phyloP scores from a whole-genome alignment of 2,888 invertebrate species.

The Coelopa pilipes region DNA sequence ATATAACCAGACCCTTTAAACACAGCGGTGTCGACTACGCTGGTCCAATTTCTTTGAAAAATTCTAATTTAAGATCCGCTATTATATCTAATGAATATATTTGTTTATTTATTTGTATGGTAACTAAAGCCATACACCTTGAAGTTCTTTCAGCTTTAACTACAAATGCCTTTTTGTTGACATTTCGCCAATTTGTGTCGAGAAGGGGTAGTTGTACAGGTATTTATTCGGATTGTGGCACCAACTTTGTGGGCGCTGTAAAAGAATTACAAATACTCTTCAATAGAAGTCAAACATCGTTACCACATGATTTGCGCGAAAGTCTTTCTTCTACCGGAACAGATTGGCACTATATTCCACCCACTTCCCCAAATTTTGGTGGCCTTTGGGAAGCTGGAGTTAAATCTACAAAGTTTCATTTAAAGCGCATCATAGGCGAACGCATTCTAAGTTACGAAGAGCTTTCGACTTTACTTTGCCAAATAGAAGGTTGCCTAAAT shows the following conservation, averaged over 20 bases:
- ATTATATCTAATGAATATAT: constrained; percentile 33
- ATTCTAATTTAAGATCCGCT: constrained; percentile 24
- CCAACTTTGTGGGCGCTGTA: constrained; percentile 42
- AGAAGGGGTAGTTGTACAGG: constrained; percentile 36
- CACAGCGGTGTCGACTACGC: constrained; percentile 44
- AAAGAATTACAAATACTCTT: constrained; percentile 31
- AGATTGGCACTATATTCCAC: constrained; percentile 38
- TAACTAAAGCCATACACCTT: constrained; percentile 35
- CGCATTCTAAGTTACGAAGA: constrained; percentile 37
- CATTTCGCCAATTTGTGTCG: constrained; percentile 37
- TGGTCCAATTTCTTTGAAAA: constrained; percentile 38
- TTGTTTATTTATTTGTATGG: constrained; percentile 37
- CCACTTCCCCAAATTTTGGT: constrained; percentile 41
- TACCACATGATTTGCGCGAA: constrained; percentile 24
- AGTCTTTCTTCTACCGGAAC: constrained; percentile 22
- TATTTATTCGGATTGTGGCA: constrained; percentile 43
- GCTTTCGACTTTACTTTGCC: constrained; percentile 24
- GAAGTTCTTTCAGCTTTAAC: constrained; percentile 38
- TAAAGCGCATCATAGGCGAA: constrained; percentile 33
- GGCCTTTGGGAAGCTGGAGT: constrained; percentile 41
- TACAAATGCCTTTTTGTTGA: constrained; percentile 35
- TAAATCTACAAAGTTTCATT: constrained; percentile 38
- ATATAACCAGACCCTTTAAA: constrained; percentile 38
- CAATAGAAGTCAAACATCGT: constrained; percentile 22
- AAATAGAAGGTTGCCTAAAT: constrained; percentile 36